Percentiles rank a stretch among this genome's conserved stretches.
Evolutionary conservation across 2,113 vertebrate genomes (phyloP).

Genomic region (Sinosuthora webbiana): DNA sequence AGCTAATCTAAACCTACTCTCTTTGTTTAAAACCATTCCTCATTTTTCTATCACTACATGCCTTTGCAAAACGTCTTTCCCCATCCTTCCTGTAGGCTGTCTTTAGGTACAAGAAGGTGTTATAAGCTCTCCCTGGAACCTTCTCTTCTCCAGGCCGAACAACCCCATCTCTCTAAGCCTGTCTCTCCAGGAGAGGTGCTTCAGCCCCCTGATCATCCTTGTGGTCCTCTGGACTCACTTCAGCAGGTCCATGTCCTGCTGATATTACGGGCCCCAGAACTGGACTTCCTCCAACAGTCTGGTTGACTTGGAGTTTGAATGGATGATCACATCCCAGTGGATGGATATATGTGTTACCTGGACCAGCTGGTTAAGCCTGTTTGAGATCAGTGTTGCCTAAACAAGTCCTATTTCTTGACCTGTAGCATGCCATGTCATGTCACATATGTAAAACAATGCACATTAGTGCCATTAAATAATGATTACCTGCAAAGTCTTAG

Average conservation of each 20-base stretch:
- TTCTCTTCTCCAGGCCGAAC: not conserved
- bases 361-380: not conserved
- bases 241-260: not conserved
- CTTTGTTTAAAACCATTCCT: not conserved
- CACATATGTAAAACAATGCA: not conserved
- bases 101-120: not conserved
- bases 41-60: not conserved
- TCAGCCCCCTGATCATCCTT: not conserved
- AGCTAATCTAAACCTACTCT: not conserved
- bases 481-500: not conserved
- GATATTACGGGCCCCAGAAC: not conserved
- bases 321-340: not conserved
- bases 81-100: not conserved
- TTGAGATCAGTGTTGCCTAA: not conserved
- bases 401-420: not conserved
- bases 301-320: not conserved
- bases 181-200: not conserved
- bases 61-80: not conserved
- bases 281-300: not conserved
- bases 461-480: not conserved
- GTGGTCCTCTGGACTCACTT: not conserved
- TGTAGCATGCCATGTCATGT: accelerated
- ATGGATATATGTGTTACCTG: not conserved
- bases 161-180: not conserved
- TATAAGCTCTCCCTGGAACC: not conserved